These are phyloP conservation scores for Atethmia centrago DNA, from an alignment of 2,888 invertebrate genomes.

Conservation along the genomic window DNA sequence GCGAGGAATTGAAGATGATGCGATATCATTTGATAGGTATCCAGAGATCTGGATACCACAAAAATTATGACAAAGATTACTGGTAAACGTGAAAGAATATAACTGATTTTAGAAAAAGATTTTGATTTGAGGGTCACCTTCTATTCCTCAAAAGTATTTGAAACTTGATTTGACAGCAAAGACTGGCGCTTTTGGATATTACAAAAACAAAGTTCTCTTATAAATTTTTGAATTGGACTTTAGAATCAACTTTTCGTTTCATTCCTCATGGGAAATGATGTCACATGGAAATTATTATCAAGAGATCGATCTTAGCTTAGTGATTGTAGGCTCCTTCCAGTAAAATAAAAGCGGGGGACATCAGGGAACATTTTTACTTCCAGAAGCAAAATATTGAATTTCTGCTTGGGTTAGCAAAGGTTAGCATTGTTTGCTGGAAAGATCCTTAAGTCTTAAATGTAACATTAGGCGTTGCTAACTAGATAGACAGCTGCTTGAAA, in stretches of 20 bases:
- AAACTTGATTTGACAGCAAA: constrained; percentile 76
- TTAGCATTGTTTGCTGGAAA: constrained; percentile 77
- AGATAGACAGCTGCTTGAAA: constrained; percentile 90
- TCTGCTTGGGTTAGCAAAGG: constrained; percentile 49
- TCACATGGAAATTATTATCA: constrained; percentile 80
- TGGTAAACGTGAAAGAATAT: neutral
- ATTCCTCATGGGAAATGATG: constrained; percentile 89
- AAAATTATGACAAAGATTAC: neutral
- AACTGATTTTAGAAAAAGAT: neutral
- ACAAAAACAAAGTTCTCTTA: constrained; percentile 70
- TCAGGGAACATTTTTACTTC: constrained; percentile 18
- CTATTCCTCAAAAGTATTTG: constrained; percentile 69
- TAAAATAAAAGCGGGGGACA: constrained; percentile 70
- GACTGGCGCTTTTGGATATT: constrained; percentile 90
- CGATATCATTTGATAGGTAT: neutral
- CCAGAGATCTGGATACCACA: constrained; percentile 6
- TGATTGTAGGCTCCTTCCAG: constrained; percentile 85
- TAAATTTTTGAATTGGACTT: constrained; percentile 75
- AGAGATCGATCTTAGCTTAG: constrained; percentile 87
- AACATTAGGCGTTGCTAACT: constrained; percentile 90
- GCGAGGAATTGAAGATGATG: constrained; percentile 71
- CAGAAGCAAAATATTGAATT: constrained; percentile 44
- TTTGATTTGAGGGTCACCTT: constrained; percentile 56
- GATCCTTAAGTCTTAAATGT: constrained; percentile 85
- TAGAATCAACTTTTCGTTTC: constrained; percentile 88